A percentile compares a stretch with the other conserved stretches of the same genome.
These are phyloP conservation scores for Stegostoma tigrinum DNA, from an alignment of 2,113 vertebrate species.

Conservation along the genomic window DNA sequence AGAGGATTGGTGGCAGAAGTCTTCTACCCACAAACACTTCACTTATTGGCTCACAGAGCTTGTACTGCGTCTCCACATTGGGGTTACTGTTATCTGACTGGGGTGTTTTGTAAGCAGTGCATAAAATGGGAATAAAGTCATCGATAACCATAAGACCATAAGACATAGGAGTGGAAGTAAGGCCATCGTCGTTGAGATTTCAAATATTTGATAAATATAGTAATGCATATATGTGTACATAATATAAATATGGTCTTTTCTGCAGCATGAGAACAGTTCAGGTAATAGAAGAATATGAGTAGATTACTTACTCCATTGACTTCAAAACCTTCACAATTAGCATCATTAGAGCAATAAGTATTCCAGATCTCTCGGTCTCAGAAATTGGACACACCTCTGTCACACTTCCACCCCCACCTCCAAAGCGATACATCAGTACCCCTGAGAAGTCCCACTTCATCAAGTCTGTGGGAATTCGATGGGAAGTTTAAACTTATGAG, in stretches of 20 bases:
- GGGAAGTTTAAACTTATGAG: too few relatives aligned
- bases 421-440: too few relatives aligned
- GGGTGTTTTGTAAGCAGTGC: neutral
- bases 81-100: neutral
- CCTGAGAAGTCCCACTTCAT: too few relatives aligned
- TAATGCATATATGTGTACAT: too few relatives aligned
- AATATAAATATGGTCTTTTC: neutral
- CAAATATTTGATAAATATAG: neutral
- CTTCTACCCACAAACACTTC: too few relatives aligned
- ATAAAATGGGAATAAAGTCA: neutral
- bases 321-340: neutral
- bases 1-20: too few relatives aligned
- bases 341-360: neutral
- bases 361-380: neutral
- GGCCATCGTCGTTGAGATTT: neutral
- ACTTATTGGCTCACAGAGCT: neutral
- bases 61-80: neutral
- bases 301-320: neutral
- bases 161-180: too few relatives aligned
- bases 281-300: neutral
- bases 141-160: too few relatives aligned
- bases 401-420: too few relatives aligned
- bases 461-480: too few relatives aligned
- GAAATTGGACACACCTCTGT: too few relatives aligned
- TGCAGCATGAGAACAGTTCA: neutral